phyloP scores from a whole-genome alignment of 2,113 vertebrate species.

The Petaurus breviceps region DNA sequence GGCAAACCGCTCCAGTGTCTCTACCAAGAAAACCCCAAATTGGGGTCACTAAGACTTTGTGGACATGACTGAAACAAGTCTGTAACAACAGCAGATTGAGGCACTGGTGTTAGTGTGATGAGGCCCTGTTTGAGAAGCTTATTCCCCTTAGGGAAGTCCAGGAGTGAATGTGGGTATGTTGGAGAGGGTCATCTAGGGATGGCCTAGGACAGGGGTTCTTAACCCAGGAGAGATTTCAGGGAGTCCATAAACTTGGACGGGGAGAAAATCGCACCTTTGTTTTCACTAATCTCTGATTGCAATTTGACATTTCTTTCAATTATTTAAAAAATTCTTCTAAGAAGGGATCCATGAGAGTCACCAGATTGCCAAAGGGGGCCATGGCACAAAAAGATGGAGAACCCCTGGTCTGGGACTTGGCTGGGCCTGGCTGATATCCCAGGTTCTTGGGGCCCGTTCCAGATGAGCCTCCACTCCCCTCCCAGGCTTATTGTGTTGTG shows the following conservation, averaged over 20 bases:
- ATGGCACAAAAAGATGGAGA: neutral
- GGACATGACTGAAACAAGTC: neutral
- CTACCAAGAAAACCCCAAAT: neutral
- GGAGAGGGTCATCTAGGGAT: neutral
- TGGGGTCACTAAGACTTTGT: neutral
- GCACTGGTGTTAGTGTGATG: neutral
- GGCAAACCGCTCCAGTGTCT: neutral
- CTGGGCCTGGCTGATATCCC: too few species aligned
- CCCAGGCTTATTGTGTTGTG: neutral
- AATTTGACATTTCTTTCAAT: neutral
- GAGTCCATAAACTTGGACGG: neutral
- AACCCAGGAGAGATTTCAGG: neutral
- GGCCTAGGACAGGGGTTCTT: neutral
- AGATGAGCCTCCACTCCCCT: too few species aligned
- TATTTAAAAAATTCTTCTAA: neutral
- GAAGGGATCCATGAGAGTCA: neutral
- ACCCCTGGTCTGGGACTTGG: neutral
- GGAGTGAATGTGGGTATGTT: neutral
- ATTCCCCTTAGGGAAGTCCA: neutral
- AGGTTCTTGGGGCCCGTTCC: neutral
- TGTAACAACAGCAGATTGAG: neutral
- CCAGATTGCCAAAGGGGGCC: neutral
- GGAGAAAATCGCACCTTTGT: neutral
- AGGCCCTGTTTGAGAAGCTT: neutral
- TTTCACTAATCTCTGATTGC: neutral